Evolutionary conservation across 2,113 vertebrate genomes (phyloP).

Genomic region (Gulo gulo): DNA sequence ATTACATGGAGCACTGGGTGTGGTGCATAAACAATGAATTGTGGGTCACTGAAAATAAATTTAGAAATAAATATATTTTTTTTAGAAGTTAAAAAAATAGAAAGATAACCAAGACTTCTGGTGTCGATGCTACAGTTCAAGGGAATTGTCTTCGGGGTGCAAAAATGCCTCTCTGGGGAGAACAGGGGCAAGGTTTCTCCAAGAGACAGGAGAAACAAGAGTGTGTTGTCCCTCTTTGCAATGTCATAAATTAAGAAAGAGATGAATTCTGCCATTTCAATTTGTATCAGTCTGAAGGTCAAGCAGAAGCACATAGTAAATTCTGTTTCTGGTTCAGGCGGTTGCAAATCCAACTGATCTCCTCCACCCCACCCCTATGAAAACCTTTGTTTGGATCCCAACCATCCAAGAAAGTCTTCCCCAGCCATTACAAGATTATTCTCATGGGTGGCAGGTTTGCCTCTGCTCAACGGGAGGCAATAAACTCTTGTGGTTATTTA

Average conservation of each 20-base stretch:
- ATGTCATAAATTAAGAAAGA: not conserved
- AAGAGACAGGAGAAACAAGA: not conserved
- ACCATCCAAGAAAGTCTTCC: not conserved
- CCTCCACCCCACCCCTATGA: not conserved
- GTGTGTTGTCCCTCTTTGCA: not conserved
- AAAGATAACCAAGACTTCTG: not conserved
- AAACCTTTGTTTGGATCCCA: not conserved
- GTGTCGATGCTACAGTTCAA: not conserved
- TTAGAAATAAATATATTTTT: no score
- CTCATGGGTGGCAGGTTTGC: not conserved
- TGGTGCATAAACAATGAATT: no score
- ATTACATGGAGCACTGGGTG: no score
- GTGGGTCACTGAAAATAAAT: no score
- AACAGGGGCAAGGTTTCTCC: not conserved
- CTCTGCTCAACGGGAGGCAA: not conserved
- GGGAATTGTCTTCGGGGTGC: not conserved
- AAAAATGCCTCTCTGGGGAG: not conserved
- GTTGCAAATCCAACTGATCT: not conserved
- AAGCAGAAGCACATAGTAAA: not conserved
- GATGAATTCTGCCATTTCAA: constrained; percentile 26
- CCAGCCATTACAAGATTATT: not conserved
- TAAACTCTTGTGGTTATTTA: not conserved
- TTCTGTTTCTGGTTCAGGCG: not conserved
- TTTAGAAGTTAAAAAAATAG: no score
- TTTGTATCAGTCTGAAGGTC: not conserved